Base-by-base conservation (phyloP, 2,113 vertebrate species). In the Mesoclemmys tuberculata region DNA sequence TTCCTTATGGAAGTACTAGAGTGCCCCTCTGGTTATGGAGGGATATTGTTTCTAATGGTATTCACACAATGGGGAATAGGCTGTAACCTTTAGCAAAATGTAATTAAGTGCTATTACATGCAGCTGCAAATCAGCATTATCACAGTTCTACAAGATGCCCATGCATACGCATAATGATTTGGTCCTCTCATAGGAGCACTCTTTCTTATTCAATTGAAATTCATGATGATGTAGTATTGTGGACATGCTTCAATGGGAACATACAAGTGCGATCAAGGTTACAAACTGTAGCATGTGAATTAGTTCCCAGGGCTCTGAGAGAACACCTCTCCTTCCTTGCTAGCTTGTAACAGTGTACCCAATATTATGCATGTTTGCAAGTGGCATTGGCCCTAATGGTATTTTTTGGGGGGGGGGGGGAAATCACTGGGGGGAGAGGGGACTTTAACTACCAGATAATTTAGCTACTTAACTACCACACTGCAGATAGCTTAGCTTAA, bases 371-470 rank as follows among this genome's bases (percentile, higher is more conserved):
- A 0, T 71, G 64, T 71, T 71, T 71, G 64, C 64, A 71, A 71
- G n/a, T 38, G 64, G n/a, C 22, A 35, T 71, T 71, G 64, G 64
- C 19, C n/a, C 19, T 38, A 71, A 71, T 71, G n/a, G n/a, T 31
- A 9, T 38, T 46, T 46, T 46, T n/a, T n/a, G n/a, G n/a, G n/a
- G n/a, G n/a, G n/a, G n/a, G n/a, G n/a, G n/a, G n/a, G n/a, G n/a
- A 38, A 38, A 35, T 4, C 8, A 38, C 19, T 21, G 3, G n/a
- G 21, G 9, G 2, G 9, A 8, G 19, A 2, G n/a, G 10, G 19
- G 35, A 18, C 1, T 13, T 71, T 71, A 71, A n/a, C 18, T 71
- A 9, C 14, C 19, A 71, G 64, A 38, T 38, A 38, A 71, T 10
- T 38, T 21, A 38, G n/a, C n/a, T 71, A 16, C 10, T 71, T 71